These are phyloP conservation scores for Frankliniella intonsa DNA, from an alignment of 2,888 invertebrate genomes.

Conservation along the genomic window DNA sequence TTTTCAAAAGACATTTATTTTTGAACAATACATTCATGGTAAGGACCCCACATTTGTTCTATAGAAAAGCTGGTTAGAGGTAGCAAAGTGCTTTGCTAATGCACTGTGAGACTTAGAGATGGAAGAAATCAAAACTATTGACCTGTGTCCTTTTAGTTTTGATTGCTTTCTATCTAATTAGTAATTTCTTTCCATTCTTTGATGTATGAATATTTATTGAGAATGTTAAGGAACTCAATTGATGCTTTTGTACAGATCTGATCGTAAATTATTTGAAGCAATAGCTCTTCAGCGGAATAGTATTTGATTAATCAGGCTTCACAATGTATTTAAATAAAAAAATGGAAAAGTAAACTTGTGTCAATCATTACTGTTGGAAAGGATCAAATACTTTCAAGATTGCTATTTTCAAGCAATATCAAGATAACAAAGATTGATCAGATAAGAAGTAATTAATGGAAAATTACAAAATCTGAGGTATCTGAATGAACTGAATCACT, in stretches of 20 bases:
- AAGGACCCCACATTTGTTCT: too few relatives aligned
- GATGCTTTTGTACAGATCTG: background rate
- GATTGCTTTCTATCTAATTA: background rate
- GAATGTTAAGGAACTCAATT: slow-evolving; percentile 12
- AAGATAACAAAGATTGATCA: background rate
- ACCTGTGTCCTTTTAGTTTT: background rate
- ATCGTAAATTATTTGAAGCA: slow-evolving; percentile 17
- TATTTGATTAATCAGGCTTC: background rate
- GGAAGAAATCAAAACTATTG: background rate
- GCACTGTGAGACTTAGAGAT: background rate
- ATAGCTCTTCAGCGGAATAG: background rate
- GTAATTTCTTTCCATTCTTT: slow-evolving; percentile 8
- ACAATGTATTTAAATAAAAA: background rate
- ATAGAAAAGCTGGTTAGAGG: background rate
- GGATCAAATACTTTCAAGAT: too few relatives aligned
- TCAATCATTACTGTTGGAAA: background rate
- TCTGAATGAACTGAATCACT: too few relatives aligned
- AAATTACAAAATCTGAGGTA: background rate
- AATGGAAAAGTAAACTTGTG: background rate
- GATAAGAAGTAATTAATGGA: background rate
- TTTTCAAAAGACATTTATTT: background rate
- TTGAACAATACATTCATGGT: background rate
- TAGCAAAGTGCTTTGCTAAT: background rate
- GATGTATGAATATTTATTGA: slow-evolving; percentile 18
- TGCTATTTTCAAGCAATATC: background rate